Evolutionary conservation across 2,113 vertebrate species (phyloP).

Genomic region (Sus scrofa): T2T-Sscrofa CM000829.6:32252001-32252500

Average conservation of each 20-base stretch:
- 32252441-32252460: not conserved
- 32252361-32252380: not conserved
- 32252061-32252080: not conserved
- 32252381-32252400: not conserved
- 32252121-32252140: not conserved
- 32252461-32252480: not conserved
- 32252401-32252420: not conserved
- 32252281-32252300: not conserved
- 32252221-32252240: not conserved
- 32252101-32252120: not conserved
- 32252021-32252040: not conserved
- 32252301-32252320: not conserved
- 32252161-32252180: not conserved
- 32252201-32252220: not conserved
- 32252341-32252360: not conserved
- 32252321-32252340: not conserved
- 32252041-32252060: not conserved
- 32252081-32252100: not conserved
- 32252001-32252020: not conserved
- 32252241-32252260: not conserved
- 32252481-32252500: not conserved
- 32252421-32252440: not conserved
- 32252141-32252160: constrained; percentile 10
- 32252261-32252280: not conserved
- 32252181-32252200: not conserved